Conservation (phyloP, 2,113 vertebrate genomes). For the Seriola dumerili region DNA sequence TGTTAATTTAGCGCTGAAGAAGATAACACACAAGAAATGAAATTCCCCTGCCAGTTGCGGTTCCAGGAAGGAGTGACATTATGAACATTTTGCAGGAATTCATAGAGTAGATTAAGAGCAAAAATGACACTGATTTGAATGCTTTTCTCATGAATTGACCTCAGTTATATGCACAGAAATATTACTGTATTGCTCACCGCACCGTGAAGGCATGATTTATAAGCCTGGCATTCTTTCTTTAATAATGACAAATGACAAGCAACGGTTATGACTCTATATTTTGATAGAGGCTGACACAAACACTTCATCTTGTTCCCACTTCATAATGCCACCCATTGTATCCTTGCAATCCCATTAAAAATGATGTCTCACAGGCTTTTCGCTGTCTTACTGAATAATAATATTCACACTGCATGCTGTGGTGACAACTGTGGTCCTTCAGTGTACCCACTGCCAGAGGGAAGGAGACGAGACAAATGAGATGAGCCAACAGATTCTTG, state of each 20-base stretch:
- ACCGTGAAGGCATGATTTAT: conserved; percentile 21
- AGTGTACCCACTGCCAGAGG: conserved; percentile 57
- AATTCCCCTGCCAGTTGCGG: conserved; percentile 3
- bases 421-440: conserved; percentile 64
- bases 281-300: conserved; percentile 33
- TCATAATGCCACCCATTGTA: conserved; percentile 23
- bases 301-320: conserved; percentile 31
- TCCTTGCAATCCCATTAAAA: conserved; percentile 23
- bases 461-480: conserved; percentile 53
- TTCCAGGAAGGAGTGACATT: conserved; percentile 17
- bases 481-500: conserved; percentile 68
- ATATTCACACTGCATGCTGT: conserved; percentile 34
- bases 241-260: conserved; percentile 43
- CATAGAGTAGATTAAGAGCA: conserved; percentile 1
- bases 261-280: conserved; percentile 25
- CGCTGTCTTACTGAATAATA: conserved; percentile 31
- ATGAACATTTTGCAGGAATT: conserved; percentile 30
- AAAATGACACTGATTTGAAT: conserved; percentile 18
- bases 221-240: not conserved
- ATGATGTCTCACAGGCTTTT: conserved; percentile 22
- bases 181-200: not conserved
- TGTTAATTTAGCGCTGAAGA: conserved; percentile 47
- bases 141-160: conserved; percentile 9
- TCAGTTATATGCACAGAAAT: not conserved
- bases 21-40: conserved; percentile 37